Evolutionary conservation across 2,888 invertebrate genomes (phyloP).

Genomic region (Cryptosula pallasiana): DNA sequence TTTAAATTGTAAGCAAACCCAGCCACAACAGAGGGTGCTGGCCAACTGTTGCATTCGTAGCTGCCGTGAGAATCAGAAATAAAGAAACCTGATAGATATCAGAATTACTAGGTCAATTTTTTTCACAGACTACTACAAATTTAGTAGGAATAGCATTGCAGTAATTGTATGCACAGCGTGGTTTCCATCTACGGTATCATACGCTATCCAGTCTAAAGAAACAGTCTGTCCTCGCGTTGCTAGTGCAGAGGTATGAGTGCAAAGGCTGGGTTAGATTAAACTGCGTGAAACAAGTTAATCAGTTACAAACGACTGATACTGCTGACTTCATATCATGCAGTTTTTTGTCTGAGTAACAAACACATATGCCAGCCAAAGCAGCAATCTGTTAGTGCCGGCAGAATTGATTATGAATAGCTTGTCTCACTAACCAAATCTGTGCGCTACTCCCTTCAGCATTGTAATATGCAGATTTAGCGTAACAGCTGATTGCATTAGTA

Average conservation of each 20-base stretch:
- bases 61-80: background rate
- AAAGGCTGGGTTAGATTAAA: background rate
- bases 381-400: background rate
- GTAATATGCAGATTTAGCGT: background rate
- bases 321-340: background rate
- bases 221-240: no score
- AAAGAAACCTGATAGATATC: no score
- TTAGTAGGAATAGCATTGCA: no score
- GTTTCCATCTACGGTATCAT: no score
- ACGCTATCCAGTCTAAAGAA: no score
- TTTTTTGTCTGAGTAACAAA: background rate
- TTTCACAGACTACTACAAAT: no score
- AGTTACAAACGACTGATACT: background rate
- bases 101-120: no score
- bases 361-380: background rate
- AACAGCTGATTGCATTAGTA: background rate
- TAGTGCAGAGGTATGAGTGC: background rate
- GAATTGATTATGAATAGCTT: no score
- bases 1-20: background rate
- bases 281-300: background rate
- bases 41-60: no score
- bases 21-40: background rate
- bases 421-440: background rate
- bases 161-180: background rate
- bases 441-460: background rate